These are phyloP conservation scores for Dexiosoma caninum DNA, from an alignment of 2,888 invertebrate genomes.

Conservation along the genomic window DNA sequence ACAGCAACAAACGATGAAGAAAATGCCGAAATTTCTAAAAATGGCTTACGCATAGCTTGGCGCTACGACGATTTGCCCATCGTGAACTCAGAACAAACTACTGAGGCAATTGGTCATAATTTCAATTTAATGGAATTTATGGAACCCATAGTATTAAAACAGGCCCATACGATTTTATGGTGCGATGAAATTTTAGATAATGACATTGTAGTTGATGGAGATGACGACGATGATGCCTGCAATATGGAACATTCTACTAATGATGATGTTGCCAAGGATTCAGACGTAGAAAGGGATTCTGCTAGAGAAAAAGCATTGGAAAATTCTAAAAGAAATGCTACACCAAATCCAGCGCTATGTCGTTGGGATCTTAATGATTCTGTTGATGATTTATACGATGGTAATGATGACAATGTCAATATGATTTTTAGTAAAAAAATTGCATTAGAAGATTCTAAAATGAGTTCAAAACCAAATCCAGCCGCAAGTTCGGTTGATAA, in stretches of 20 bases:
- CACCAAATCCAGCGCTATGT: slow-evolving; percentile 35
- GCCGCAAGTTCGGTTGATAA: slow-evolving; percentile 36
- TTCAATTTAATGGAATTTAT: slow-evolving; percentile 89
- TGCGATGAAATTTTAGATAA: slow-evolving; percentile 65
- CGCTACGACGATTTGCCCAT: slow-evolving; percentile 87
- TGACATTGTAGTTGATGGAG: slow-evolving; percentile 60
- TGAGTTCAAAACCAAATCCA: slow-evolving; percentile 34
- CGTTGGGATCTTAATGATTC: slow-evolving; percentile 33
- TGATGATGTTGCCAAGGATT: slow-evolving; percentile 18
- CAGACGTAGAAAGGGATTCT: slow-evolving; percentile 14
- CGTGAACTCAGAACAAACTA: slow-evolving; percentile 79
- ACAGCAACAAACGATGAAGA: slow-evolving; percentile 57
- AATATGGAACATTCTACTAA: slow-evolving; percentile 24
- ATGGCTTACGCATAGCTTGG: slow-evolving; percentile 92
- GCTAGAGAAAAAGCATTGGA: slow-evolving; percentile 53
- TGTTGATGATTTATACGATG: slow-evolving; percentile 12
- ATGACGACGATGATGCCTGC: slow-evolving; percentile 63
- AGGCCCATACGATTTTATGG: slow-evolving; percentile 80
- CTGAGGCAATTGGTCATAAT: slow-evolving; percentile 84
- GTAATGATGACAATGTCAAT: slow-evolving; percentile 6
- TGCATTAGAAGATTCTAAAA: slow-evolving; percentile 45
- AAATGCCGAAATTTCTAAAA: slow-evolving; percentile 75
- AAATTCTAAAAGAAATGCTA: slow-evolving; percentile 31
- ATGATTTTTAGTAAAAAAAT: slow-evolving; percentile 47
- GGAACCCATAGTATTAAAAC: slow-evolving; percentile 80